Percentiles rank a stretch among this genome's conserved stretches.
phyloP scores from a whole-genome alignment of 2,113 vertebrate species.

The Garra rufa region DNA sequence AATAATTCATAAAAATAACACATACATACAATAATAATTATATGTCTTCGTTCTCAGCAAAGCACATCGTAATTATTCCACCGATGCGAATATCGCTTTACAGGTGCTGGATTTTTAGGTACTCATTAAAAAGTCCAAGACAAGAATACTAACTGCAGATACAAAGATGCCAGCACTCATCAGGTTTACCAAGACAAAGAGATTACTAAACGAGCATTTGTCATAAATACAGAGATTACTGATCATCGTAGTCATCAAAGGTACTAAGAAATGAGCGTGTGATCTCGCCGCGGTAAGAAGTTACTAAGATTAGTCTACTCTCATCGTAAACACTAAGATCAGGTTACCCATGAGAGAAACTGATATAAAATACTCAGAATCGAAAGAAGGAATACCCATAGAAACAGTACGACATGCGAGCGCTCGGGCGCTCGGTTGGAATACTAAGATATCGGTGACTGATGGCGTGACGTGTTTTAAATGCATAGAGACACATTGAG shows the following conservation, averaged over 20 bases:
- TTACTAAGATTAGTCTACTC: conserved; percentile 33
- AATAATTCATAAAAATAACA: conserved; percentile 22
- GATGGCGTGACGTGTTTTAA: conserved; percentile 33
- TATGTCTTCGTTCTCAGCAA: not conserved
- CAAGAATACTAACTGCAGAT: conserved; percentile 17
- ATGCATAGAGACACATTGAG: conserved; percentile 53
- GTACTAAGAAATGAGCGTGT: conserved; percentile 40
- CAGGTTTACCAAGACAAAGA: conserved; percentile 9
- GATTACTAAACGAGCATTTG: conserved; percentile 34
- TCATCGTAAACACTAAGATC: conserved; percentile 16
- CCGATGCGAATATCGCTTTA: conserved; percentile 12
- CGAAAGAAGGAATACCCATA: conserved; percentile 8
- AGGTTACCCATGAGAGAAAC: not conserved
- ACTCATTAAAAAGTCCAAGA: not conserved
- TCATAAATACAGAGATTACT: conserved; percentile 42
- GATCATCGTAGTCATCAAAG: conserved; percentile 24
- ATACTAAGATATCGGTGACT: conserved; percentile 12
- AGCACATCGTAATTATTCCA: conserved; percentile 3
- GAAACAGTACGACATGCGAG: not conserved
- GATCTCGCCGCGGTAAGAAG: conserved; percentile 12
- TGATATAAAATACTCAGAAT: conserved; percentile 26
- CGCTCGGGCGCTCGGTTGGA: not conserved
- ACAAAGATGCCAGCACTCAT: conserved; percentile 24
- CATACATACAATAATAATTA: not conserved
- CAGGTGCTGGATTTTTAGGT: not conserved